A percentile compares a stretch with the other conserved stretches of the same genome.
phyloP scores from a whole-genome alignment of 2,797 vertebrate genomes.

The Hirundo rustica region DNA sequence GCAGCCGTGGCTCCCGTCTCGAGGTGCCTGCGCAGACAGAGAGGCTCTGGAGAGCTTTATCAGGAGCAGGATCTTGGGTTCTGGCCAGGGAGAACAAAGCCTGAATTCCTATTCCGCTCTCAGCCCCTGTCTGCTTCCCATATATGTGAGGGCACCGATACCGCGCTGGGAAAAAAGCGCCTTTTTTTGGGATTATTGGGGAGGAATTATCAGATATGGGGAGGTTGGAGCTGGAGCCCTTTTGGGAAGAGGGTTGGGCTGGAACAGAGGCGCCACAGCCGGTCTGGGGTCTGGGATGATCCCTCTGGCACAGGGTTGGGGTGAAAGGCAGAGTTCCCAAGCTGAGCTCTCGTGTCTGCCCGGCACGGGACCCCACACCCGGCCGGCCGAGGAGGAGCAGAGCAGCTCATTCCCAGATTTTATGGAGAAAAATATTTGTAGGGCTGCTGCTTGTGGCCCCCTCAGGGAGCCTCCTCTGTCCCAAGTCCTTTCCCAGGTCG shows the following conservation, averaged over 20 bases:
- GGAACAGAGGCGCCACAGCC: neutral
- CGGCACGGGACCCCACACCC: rapidly evolving
- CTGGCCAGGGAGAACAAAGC: conserved; percentile 18
- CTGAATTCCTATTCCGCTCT: neutral
- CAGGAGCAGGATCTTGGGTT: conserved; percentile 18
- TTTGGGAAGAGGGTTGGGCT: neutral
- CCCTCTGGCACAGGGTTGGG: neutral
- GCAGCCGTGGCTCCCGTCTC: neutral
- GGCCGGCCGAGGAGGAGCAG: neutral
- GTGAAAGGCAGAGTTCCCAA: neutral
- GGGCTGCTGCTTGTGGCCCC: conserved; percentile 4
- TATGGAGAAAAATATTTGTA: neutral
- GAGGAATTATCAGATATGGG: rapidly evolving
- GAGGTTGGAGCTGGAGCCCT: neutral
- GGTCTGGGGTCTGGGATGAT: rapidly evolving
- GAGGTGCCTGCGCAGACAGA: neutral
- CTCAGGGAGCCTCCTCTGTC: neutral
- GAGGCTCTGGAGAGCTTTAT: neutral
- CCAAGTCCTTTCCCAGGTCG: conserved; percentile 33
- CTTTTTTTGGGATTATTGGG: neutral
- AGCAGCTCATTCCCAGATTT: neutral
- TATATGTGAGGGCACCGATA: neutral
- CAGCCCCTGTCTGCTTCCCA: neutral
- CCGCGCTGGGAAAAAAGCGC: rapidly evolving
- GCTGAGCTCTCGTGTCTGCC: rapidly evolving